Percentiles rank a stretch among this genome's conserved stretches.
These are phyloP conservation scores for Agelastica alni DNA, from an alignment of 2,888 invertebrate genomes.

Conservation along the genomic window DNA sequence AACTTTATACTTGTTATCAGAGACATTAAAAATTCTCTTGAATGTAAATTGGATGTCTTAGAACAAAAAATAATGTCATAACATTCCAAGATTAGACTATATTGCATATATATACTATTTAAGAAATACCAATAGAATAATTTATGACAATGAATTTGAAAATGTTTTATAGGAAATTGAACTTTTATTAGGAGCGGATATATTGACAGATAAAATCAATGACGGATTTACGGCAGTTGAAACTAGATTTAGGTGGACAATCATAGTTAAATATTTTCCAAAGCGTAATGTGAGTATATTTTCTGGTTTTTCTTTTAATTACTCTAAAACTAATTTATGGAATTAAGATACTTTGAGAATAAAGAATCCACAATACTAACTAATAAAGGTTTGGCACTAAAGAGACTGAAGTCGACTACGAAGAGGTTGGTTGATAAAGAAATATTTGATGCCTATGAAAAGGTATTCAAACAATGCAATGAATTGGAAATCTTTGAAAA, in stretches of 20 bases:
- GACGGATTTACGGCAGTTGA: too few relatives aligned
- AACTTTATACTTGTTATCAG: background rate
- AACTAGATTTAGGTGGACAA: too few relatives aligned
- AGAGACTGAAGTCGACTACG: too few relatives aligned
- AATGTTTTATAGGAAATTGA: too few relatives aligned
- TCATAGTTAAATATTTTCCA: background rate
- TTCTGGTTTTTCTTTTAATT: background rate
- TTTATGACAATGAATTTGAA: too few relatives aligned
- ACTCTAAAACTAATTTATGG: background rate
- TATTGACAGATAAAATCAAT: too few relatives aligned
- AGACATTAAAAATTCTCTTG: background rate
- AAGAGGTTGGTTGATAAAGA: too few relatives aligned
- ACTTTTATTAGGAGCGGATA: too few relatives aligned
- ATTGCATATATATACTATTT: background rate
- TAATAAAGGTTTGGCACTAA: too few relatives aligned
- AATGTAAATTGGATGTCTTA: background rate
- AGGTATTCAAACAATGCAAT: background rate
- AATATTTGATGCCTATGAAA: background rate
- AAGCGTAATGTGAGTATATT: background rate
- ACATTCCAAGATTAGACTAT: background rate
- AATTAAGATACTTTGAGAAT: background rate
- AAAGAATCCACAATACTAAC: too few relatives aligned
- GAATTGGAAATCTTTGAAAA: background rate
- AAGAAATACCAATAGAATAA: background rate
- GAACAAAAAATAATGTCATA: background rate